Conservation (phyloP, 2,113 vertebrate species). For the Varanus salvator region DNA sequence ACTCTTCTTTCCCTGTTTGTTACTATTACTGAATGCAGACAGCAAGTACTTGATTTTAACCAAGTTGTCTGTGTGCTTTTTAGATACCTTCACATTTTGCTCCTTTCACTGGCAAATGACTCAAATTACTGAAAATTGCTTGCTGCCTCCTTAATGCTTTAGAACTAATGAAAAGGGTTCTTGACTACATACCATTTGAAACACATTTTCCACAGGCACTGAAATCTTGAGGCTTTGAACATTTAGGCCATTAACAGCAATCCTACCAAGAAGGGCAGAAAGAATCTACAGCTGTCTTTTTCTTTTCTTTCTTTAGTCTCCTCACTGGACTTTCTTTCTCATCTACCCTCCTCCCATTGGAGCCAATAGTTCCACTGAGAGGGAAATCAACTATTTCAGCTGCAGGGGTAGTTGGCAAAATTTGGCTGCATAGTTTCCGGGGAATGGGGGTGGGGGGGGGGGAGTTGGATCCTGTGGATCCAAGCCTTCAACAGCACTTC, state of each 20-base stretch:
- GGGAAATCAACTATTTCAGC: background rate
- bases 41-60: background rate
- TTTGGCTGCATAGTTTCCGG: background rate
- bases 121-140: background rate
- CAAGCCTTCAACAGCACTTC: background rate
- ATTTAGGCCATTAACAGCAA: background rate
- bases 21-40: background rate
- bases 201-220: background rate
- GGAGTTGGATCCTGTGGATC: background rate
- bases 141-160: background rate
- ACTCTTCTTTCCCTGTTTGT: background rate
- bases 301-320: background rate
- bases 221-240: conserved; percentile 12
- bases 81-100: background rate
- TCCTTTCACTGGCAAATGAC: background rate
- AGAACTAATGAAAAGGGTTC: background rate
- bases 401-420: background rate
- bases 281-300: background rate
- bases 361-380: background rate
- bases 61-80: background rate
- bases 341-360: too few species aligned
- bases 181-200: background rate
- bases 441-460: background rate
- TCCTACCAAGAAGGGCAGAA: background rate
- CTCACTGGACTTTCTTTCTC: background rate